A percentile compares a stretch with the other conserved stretches of the same genome.
Evolutionary conservation across 2,113 vertebrate genomes (phyloP).

Genomic region (Sebastes schlegelii): DNA sequence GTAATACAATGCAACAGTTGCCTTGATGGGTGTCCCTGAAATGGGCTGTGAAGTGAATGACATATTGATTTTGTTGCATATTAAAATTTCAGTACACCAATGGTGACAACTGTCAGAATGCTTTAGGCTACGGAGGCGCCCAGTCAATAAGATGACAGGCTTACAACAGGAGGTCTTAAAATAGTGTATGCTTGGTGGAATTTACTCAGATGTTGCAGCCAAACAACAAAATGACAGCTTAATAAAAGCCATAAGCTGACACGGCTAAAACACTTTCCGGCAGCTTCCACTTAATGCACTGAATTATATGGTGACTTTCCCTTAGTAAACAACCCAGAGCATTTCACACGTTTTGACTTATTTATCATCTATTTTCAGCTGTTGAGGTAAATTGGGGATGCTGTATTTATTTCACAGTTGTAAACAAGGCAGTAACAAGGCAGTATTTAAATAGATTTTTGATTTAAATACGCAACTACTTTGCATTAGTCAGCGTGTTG

Average conservation of each 20-base stretch:
- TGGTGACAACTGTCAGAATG: conserved; percentile 47
- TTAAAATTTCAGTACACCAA: conserved; percentile 24
- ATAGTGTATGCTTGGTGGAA: conserved; percentile 38
- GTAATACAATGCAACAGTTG: neutral
- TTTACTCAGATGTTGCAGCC: conserved; percentile 46
- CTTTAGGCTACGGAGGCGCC: conserved; percentile 29
- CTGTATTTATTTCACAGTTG: conserved; percentile 10
- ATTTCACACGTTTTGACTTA: conserved; percentile 17
- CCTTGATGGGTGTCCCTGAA: conserved; percentile 15
- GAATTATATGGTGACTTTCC: conserved; percentile 29
- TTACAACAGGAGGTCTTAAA: conserved; percentile 48
- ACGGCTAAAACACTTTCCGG: conserved; percentile 44
- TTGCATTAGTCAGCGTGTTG: neutral
- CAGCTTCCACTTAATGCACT: conserved; percentile 32
- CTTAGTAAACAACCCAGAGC: conserved; percentile 47
- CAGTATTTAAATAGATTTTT: conserved; percentile 1
- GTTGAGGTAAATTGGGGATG: neutral
- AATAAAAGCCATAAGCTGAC: conserved; percentile 58
- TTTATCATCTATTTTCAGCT: conserved; percentile 40
- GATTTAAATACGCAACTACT: neutral
- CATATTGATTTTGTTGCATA: conserved; percentile 35
- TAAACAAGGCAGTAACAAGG: conserved; percentile 1
- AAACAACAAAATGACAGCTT: conserved; percentile 54
- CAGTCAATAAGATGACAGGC: conserved; percentile 38
- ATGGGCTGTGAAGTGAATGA: conserved; percentile 24